These are phyloP conservation scores for Alfaro cultratus DNA, from an alignment of 2,797 vertebrate genomes.

Conservation along the genomic window DNA sequence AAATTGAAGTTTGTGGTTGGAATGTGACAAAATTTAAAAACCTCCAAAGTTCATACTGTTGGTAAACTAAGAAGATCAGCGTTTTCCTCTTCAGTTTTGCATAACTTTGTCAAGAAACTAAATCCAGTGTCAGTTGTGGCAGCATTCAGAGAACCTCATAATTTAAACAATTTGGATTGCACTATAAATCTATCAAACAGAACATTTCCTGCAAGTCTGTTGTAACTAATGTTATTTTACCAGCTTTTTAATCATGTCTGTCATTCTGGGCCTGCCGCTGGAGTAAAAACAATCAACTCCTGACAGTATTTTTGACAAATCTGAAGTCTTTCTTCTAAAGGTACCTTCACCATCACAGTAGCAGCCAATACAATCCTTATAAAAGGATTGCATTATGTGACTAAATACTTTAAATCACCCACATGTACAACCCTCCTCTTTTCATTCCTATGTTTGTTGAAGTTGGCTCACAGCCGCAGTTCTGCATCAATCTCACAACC, in stretches of 20 bases:
- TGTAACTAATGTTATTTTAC: conserved; percentile 38
- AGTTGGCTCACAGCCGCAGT: conserved; percentile 44
- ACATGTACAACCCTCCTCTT: conserved; percentile 31
- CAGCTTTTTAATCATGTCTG: conserved; percentile 51
- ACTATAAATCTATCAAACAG: not conserved
- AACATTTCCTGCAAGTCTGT: not conserved
- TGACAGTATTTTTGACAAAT: conserved; percentile 35
- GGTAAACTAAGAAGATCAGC: not conserved
- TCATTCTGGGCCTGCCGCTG: conserved; percentile 40
- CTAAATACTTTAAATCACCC: conserved; percentile 48
- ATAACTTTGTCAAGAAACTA: not conserved
- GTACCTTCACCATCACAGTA: conserved; percentile 23
- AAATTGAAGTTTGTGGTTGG: not conserved
- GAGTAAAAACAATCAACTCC: conserved; percentile 49
- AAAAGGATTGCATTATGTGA: conserved; percentile 6
- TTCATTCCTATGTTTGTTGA: conserved; percentile 54
- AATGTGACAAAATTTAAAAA: not conserved
- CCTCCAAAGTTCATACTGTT: not conserved
- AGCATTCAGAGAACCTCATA: not conserved
- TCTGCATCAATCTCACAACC: conserved; percentile 42
- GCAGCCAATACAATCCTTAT: conserved; percentile 40
- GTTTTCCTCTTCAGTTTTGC: not conserved
- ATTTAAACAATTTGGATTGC: not conserved
- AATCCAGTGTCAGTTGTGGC: not conserved
- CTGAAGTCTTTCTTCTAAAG: conserved; percentile 19